Conservation (phyloP, 2,113 vertebrate genomes). For the Ochotona princeps region DNA sequence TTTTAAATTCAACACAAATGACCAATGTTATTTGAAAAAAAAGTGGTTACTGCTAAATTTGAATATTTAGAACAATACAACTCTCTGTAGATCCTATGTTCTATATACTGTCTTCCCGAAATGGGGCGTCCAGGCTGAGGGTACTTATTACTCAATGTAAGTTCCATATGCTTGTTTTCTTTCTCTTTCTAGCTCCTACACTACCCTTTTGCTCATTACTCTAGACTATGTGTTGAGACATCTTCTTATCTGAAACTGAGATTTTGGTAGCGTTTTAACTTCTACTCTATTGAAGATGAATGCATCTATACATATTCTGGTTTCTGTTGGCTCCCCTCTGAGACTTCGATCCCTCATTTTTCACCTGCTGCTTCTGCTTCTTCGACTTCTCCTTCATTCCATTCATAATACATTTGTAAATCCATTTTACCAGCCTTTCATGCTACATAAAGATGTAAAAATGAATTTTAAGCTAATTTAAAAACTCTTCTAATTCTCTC, state of each 20-base stretch:
- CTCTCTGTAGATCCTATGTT: too few species aligned
- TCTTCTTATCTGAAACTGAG: background rate
- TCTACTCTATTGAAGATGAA: background rate
- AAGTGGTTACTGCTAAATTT: background rate
- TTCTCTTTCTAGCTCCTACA: background rate
- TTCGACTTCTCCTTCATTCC: background rate
- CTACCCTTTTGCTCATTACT: background rate
- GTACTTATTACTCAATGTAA: background rate
- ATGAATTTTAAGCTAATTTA: background rate
- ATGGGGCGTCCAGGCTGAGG: background rate
- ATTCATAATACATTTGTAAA: background rate
- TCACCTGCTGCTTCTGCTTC: background rate
- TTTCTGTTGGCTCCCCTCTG: slow-evolving; percentile 2
- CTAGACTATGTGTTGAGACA: background rate
- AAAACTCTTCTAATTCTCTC: background rate
- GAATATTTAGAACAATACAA: background rate
- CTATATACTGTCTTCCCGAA: background rate
- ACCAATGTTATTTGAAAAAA: too few species aligned
- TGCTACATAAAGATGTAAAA: background rate
- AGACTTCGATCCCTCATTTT: background rate
- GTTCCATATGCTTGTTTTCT: background rate
- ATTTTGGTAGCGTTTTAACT: background rate
- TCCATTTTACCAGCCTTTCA: background rate
- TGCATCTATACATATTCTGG: background rate
- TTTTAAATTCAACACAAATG: too few species aligned